Evolutionary conservation across 1,140 invertebrate genomes (phyloP).

Genomic region (Tetramorium simillimum): DNA sequence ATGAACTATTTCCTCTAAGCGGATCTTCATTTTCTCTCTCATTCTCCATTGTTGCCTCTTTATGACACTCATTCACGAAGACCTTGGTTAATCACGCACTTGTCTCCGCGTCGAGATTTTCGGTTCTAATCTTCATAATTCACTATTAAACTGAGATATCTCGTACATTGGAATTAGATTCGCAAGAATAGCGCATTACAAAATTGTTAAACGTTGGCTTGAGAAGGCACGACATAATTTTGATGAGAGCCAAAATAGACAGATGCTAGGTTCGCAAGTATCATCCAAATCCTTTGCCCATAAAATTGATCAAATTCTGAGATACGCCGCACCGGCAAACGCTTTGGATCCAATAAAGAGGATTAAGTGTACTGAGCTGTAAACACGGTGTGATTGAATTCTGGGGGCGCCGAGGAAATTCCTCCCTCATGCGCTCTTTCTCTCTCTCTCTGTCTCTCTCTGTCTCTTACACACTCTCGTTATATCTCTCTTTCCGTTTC

Average conservation of each 20-base stretch:
- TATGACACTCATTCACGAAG: neutral
- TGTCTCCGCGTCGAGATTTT: neutral
- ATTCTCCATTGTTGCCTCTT: neutral
- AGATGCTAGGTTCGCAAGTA: constrained; percentile 71
- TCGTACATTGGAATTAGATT: neutral
- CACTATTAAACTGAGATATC: neutral
- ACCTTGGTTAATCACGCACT: neutral
- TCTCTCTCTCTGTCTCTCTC: neutral
- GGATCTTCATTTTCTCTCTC: neutral
- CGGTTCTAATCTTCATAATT: neutral
- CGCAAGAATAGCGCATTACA: neutral
- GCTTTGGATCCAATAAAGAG: constrained; percentile 80
- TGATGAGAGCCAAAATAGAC: constrained; percentile 58
- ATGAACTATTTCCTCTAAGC: neutral
- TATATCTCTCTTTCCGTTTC: constrained; percentile 28
- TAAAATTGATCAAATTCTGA: constrained; percentile 78
- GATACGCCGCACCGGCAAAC: constrained; percentile 71
- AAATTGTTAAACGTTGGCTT: constrained; percentile 11
- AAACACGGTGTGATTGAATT: constrained; percentile 82
- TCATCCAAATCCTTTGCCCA: constrained; percentile 74
- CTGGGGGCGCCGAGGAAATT: constrained; percentile 72
- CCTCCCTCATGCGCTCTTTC: constrained; percentile 44
- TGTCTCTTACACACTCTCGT: neutral
- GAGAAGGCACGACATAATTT: constrained; percentile 61
- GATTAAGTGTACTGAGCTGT: constrained; percentile 81